A percentile compares a stretch with the other conserved stretches of the same genome.
Evolutionary conservation across 2,888 invertebrate species (phyloP).

Genomic region (Andrena hattorfiana): DNA sequence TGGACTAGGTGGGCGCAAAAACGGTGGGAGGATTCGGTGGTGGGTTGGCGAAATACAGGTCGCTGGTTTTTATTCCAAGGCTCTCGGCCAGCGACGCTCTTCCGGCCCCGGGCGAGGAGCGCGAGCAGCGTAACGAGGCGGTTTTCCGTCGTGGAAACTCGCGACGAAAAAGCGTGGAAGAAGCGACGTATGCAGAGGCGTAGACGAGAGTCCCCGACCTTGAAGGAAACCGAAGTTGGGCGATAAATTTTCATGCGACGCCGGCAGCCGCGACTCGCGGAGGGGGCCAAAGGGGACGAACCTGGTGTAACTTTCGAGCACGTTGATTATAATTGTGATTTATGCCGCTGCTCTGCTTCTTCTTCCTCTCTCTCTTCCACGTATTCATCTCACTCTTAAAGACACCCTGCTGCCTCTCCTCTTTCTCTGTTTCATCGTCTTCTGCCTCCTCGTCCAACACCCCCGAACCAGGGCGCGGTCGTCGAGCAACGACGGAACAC

Average conservation of each 20-base stretch:
- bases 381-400: neutral
- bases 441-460: slow-evolving; percentile 19
- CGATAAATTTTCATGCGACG: slow-evolving; percentile 78
- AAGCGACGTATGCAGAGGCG: slow-evolving; percentile 68
- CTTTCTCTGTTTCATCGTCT: slow-evolving; percentile 35
- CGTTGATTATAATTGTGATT: slow-evolving; percentile 82
- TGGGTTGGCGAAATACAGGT: slow-evolving; percentile 23
- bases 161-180: slow-evolving; percentile 63
- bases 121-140: slow-evolving; percentile 36
- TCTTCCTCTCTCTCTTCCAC: slow-evolving; percentile 10
- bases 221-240: slow-evolving; percentile 75
- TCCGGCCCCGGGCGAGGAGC: slow-evolving; percentile 14
- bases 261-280: slow-evolving; percentile 61
- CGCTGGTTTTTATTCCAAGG: slow-evolving; percentile 43
- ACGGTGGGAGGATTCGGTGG: slow-evolving; percentile 44
- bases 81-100: slow-evolving; percentile 18
- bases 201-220: slow-evolving; percentile 62
- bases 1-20: slow-evolving; percentile 45
- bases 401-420: slow-evolving; percentile 19
- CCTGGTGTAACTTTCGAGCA: slow-evolving; percentile 75
- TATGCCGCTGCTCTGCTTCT: slow-evolving; percentile 69
- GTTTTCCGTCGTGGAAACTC: slow-evolving; percentile 41
- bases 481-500: slow-evolving; percentile 64
- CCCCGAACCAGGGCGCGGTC: slow-evolving; percentile 39
- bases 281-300: slow-evolving; percentile 68